Percentiles rank a stretch among this genome's conserved stretches.
Evolutionary conservation across 2,113 vertebrate species (phyloP).

Genomic region (Marmota monax): DNA sequence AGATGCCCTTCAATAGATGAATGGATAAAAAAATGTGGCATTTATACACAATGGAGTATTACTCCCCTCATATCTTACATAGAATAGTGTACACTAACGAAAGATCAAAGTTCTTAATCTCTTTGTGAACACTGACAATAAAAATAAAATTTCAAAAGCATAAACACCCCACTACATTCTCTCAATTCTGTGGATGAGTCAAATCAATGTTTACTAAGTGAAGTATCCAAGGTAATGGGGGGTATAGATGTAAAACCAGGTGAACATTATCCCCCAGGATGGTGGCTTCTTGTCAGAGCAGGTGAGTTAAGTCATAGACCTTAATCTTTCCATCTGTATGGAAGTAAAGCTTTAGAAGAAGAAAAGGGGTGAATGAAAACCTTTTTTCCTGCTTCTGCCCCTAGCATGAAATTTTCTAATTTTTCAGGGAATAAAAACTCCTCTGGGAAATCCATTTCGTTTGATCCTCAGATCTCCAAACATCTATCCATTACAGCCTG

Average conservation of each 20-base stretch:
- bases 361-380: constrained; percentile 1
- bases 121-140: constrained; percentile 35
- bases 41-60: too few species aligned
- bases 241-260: neutral
- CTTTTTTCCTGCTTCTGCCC: neutral
- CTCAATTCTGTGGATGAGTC: neutral
- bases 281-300: constrained; percentile 40
- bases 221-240: neutral
- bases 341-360: constrained; percentile 21
- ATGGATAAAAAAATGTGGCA: too few species aligned
- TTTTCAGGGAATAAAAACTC: constrained; percentile 48
- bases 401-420: constrained; percentile 28
- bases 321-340: neutral
- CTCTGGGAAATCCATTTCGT: constrained; percentile 54
- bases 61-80: neutral
- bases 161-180: neutral
- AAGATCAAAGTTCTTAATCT: constrained; percentile 32
- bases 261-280: neutral
- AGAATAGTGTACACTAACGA: neutral
- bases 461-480: constrained; percentile 33
- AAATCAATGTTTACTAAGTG: neutral
- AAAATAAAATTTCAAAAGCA: constrained; percentile 49
- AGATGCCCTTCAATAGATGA: too few species aligned
- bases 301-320: neutral
- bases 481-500: constrained; percentile 1